Evolutionary conservation across 2,797 vertebrate genomes (phyloP).

Genomic region (Spatula clypeata): DNA sequence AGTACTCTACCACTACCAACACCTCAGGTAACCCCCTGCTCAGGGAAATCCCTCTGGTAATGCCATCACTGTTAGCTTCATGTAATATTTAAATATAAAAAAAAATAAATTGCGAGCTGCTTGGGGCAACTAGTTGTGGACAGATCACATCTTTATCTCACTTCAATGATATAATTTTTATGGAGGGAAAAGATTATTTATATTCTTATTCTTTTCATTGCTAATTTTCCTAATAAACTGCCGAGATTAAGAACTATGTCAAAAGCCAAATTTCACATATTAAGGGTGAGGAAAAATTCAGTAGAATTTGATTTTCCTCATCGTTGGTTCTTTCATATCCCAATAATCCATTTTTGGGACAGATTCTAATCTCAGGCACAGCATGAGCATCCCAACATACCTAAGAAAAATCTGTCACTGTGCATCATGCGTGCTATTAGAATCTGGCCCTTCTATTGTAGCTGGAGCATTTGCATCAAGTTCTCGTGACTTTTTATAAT

Average conservation of each 20-base stretch:
- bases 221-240: constrained; percentile 32
- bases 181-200: background rate
- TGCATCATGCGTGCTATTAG: constrained; percentile 41
- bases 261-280: background rate
- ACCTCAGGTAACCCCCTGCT: background rate
- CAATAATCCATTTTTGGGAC: constrained; percentile 37
- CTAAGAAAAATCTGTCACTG: constrained; percentile 58
- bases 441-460: constrained; percentile 39
- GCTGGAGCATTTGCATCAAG: constrained; percentile 35
- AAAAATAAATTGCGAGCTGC: background rate
- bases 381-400: background rate
- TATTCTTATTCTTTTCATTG: background rate
- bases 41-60: background rate
- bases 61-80: background rate
- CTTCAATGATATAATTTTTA: background rate
- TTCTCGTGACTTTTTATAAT: background rate
- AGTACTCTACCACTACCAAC: background rate
- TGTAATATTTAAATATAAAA: background rate
- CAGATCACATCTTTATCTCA: background rate
- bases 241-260: background rate
- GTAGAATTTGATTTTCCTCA: constrained; percentile 60
- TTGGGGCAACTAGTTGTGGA: background rate
- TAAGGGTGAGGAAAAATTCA: background rate
- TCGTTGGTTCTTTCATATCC: constrained; percentile 14
- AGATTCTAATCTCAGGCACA: constrained; percentile 15